These are phyloP conservation scores for Noctilio leporinus DNA, from an alignment of 2,113 vertebrate species.

Conservation along the genomic window DNA sequence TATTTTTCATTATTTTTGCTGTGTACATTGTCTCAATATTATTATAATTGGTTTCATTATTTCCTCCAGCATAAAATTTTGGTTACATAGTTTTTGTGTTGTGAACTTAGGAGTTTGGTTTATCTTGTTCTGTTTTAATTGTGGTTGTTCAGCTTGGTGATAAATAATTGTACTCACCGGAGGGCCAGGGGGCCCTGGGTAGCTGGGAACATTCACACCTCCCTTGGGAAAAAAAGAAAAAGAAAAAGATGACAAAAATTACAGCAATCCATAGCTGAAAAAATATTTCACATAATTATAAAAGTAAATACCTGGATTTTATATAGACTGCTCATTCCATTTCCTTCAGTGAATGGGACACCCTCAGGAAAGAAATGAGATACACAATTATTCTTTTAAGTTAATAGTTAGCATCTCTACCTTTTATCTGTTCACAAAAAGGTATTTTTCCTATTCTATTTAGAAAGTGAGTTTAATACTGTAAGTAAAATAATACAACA, in stretches of 20 bases:
- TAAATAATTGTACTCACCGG: slow-evolving; percentile 82
- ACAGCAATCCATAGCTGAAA: slow-evolving; percentile 11
- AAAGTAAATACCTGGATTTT: slow-evolving; percentile 92
- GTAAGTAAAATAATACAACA: background rate
- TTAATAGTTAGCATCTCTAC: background rate
- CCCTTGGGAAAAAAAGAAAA: slow-evolving; percentile 79
- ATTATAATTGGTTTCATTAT: background rate
- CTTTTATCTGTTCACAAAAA: background rate
- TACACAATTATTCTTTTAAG: background rate
- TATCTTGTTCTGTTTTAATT: background rate
- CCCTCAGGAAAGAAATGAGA: slow-evolving; percentile 81
- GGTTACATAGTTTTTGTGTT: background rate
- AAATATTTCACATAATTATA: background rate
- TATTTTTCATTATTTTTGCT: background rate
- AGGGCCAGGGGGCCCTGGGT: slow-evolving; percentile 90
- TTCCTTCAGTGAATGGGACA: slow-evolving; percentile 85
- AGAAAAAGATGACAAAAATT: slow-evolving; percentile 30
- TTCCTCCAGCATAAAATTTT: background rate
- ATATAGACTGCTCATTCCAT: slow-evolving; percentile 97
- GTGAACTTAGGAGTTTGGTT: background rate
- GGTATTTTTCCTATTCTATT: background rate
- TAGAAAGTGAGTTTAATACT: background rate
- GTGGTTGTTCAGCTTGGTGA: background rate
- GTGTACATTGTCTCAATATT: background rate
- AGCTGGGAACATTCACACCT: slow-evolving; percentile 81